Evolutionary conservation across 2,797 vertebrate species (phyloP), one percentile per base, ranked within the genome.

Genomic region (Diplodus sargus): DNA sequence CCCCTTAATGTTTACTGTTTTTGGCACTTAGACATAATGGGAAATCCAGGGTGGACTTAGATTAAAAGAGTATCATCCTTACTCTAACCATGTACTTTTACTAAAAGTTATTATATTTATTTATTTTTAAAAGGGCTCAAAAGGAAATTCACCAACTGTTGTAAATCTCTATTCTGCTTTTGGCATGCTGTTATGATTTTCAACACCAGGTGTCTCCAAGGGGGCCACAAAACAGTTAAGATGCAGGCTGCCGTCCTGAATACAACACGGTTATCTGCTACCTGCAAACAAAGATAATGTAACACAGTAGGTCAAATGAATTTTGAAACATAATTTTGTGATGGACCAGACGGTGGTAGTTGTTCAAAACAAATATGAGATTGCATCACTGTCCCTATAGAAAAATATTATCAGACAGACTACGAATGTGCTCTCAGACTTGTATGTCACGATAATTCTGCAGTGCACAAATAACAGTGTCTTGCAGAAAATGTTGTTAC

Each of bases 161-260:
- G 12, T 65, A 42, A 15, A 48, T 56, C 9, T 28, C 3, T 4
- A 22, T 81, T 25, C 11, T 74, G 17, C 4, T 66, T 70, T 65
- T 76, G 8, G 64, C 17, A 16, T 91, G 87, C 65, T 93, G 67
- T 91, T 85, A 45, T 51, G 42, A 23, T 57, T 83, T 81, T 73
- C 25, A 85, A 85, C 95, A 93, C 90, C 89, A 94, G 95, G 80
- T 94, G 94, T 92, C 95, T 91, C 89, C 76, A 76, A 83, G 62
- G 64, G 34, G 22, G 85, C 51, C 70, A 17, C 23, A 54, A 12
- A 3, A 2, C 34, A 14, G 15, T 67, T 5, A 34, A 34, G 28
- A 28, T 6, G 43, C 8, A 22, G 28, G 42, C 20, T 20, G 8
- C 17, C 14, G n/a, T 42, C 11, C 8, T 22, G 10, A 15, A 2